Percentiles rank a stretch among this genome's conserved stretches.
Conservation (phyloP, 2,797 vertebrate species). For the Nasua narica region DNA sequence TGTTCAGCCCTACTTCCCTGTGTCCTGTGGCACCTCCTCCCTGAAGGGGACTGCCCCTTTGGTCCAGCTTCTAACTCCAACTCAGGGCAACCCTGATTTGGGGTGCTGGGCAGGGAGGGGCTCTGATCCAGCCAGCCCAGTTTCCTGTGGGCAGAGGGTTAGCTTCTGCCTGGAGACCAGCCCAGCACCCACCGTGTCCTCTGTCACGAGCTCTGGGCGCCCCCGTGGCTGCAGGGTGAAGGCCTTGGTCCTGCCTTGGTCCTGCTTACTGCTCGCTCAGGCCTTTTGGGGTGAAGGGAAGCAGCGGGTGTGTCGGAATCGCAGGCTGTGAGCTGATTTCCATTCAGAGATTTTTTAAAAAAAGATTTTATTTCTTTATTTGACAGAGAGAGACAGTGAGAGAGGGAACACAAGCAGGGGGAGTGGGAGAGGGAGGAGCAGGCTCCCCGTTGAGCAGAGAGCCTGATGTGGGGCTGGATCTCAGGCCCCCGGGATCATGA, state of each 20-base stretch:
- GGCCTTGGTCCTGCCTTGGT: background rate
- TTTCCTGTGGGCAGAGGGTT: background rate
- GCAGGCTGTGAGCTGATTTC: background rate
- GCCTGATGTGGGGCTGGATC: no score
- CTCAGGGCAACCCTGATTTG: background rate
- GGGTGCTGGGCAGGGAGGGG: background rate
- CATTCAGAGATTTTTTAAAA: slow-evolving; percentile 12
- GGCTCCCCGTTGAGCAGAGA: no score
- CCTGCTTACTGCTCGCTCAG: background rate
- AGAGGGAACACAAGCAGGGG: no score
- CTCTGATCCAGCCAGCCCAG: background rate
- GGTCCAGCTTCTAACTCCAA: background rate
- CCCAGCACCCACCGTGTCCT: background rate
- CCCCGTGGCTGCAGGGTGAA: background rate
- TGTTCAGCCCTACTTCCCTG: no score
- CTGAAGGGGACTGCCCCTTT: background rate
- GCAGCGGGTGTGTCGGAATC: background rate
- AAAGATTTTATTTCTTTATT: background rate
- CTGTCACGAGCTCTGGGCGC: background rate
- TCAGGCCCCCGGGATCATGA: no score
- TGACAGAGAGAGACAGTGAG: no score
- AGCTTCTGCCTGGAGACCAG: background rate
- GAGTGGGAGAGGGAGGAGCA: no score
- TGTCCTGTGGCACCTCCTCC: background rate
- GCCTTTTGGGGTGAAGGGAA: background rate